Base-by-base conservation (phyloP, 2,888 invertebrate species). In the Willowsia nigromaculata region DNA sequence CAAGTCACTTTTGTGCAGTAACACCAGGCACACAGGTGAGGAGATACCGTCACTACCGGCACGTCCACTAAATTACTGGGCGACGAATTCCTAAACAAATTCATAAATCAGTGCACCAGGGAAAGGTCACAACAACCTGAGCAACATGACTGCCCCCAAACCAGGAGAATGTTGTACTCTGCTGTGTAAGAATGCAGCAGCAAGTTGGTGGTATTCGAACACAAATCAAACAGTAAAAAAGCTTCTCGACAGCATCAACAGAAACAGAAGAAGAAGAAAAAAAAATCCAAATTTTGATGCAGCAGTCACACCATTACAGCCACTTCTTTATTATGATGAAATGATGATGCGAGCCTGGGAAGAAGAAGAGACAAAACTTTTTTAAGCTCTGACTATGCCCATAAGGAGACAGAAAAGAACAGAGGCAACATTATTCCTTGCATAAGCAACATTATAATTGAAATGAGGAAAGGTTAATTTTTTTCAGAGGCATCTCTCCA, bases 31-130 rank as follows among this genome's bases (percentile, higher is more conserved):
- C 40, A 62, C 91, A 90, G 91, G 91, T 91, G 90, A 90, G 85
- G 82, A 88, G 87, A 85, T 90, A 91, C 89, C 90, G 91, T 92
- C 91, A 91, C 89, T 92, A 50, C 90, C 92, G 92, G 92, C 92
- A 92, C 92, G 91, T 92, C 92, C 91, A 90, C 92, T 89, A 92
- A 92, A 92, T 92, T 92, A 92, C 91, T 92, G 92, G 92, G 92
- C 91, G 92, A 92, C 92, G 92, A 92, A 92, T 92, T 92, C 92
- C 92, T 91, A 92, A 92, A 90, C 91, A 92, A 91, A 92, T 92
- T 92, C 92, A 92, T 92, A 92, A 92, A 92, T 92, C 92, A 92
- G 92, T 90, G 85, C 88, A 90, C 83, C 76, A 76, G 53, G 90
- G 91, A 91, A 92, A 91, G 92, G 92, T 92, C 92, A 92, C 91